These are phyloP conservation scores for Chlorodrepanis virens DNA, from an alignment of 2,113 vertebrate genomes.

Conservation along the genomic window DNA sequence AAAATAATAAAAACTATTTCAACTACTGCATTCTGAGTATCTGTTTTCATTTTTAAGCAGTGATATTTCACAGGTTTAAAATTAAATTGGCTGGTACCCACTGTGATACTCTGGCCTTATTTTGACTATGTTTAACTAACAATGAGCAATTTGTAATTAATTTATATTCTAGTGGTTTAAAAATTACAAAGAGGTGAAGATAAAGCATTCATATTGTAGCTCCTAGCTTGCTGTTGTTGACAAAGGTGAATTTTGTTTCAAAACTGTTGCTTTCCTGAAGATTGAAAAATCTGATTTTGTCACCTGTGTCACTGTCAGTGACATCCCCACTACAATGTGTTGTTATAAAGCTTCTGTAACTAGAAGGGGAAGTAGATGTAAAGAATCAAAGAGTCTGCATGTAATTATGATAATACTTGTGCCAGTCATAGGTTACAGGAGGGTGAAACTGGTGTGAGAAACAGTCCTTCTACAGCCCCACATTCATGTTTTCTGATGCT, in stretches of 20 bases:
- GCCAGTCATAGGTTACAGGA: neutral
- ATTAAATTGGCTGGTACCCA: neutral
- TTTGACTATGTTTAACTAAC: neutral
- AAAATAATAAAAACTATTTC: constrained; percentile 44
- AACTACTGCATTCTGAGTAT: neutral
- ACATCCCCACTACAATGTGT: neutral
- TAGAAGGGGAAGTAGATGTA: neutral
- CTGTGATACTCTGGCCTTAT: neutral
- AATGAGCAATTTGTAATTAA: neutral
- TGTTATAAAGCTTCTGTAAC: neutral
- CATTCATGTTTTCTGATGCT: neutral
- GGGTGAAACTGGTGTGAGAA: neutral
- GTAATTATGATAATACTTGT: neutral
- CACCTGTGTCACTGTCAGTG: neutral
- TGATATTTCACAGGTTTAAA: neutral
- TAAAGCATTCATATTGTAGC: neutral
- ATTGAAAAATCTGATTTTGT: neutral
- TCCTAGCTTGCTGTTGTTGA: neutral
- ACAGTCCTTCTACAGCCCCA: neutral
- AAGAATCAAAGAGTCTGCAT: neutral
- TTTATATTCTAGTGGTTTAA: neutral
- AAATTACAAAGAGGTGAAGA: neutral
- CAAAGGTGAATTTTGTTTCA: constrained; percentile 14
- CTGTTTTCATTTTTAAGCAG: neutral
- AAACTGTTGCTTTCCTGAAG: neutral